Evolutionary conservation across 2,888 invertebrate species (phyloP).

Genomic region (Athalia rosae): DNA sequence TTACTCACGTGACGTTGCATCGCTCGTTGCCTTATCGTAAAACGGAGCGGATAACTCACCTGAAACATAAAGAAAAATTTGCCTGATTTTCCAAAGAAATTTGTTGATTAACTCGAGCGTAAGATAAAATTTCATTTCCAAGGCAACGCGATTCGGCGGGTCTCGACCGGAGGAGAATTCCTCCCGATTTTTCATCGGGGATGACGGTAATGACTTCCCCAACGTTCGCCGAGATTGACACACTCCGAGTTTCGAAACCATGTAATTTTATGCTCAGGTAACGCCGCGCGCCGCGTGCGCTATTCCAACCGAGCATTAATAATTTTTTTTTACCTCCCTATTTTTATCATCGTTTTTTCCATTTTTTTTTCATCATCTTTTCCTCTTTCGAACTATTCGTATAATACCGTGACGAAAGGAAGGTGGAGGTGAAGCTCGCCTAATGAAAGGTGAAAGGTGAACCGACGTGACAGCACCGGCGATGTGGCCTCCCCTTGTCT

Average conservation of each 20-base stretch:
- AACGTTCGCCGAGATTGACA: conserved; percentile 35
- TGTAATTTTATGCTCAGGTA: conserved; percentile 41
- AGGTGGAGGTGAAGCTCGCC: conserved; percentile 21
- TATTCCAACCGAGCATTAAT: conserved; percentile 36
- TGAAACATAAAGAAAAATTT: conserved; percentile 37
- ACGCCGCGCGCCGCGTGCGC: conserved; percentile 20
- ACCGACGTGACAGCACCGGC: conserved; percentile 35
- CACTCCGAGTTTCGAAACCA: conserved; percentile 34
- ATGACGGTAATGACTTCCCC: conserved; percentile 19
- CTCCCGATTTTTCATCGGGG: neutral
- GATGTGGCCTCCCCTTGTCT: conserved; percentile 38
- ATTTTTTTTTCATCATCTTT: neutral
- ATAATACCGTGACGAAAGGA: conserved; percentile 36
- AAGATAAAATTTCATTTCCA: no score
- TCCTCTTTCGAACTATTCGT: conserved; percentile 8
- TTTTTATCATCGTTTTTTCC: no score
- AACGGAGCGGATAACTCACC: conserved; percentile 25
- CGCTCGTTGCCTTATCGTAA: neutral
- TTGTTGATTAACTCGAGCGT: neutral
- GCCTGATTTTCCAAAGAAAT: no score
- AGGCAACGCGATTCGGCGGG: neutral
- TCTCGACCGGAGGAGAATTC: no score
- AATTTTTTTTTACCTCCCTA: neutral
- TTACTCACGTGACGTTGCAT: no score
- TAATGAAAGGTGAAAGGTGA: conserved; percentile 26